Evolutionary conservation across 2,888 invertebrate species (phyloP), one percentile per base, ranked within the genome.

Genomic region (Plusia festucae): DNA sequence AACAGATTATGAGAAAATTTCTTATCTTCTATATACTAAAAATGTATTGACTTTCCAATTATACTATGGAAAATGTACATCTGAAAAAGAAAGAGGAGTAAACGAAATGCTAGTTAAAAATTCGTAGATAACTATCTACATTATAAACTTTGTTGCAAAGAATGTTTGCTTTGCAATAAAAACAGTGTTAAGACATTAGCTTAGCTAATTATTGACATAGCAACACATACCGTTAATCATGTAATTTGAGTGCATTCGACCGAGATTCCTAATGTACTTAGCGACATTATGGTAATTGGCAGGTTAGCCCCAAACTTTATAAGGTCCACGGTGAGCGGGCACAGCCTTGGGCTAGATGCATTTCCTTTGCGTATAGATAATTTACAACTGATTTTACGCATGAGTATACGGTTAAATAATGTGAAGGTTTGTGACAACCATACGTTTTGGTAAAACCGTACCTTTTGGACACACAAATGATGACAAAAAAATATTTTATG

Each of bases 341-440:
- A 5, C 16, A 68, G 55, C 80, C 80, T 81, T 81, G 81, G 61
- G 58, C 76, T 65, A 73, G 32, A 60, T 73, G 61, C 63, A 70
- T 73, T 74, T 73, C 73, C 78, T 70, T 66, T 65, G 70, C 61
- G 32, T 62, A 40, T 46, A 52, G 44, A 44, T 53, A 52, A 22
- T 51, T 49, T 46, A 64, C 46, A 15, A 54, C 16, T 30, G 40
- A 60, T 69, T 78, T 54, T 52, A 54, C 46, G 65, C 54, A 24
- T 73, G 62, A 58, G 46, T 52, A 54, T 27, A 27, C 9, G 18
- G 46, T 6, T 40, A 15, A 40, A 40, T 40, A n/a, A 40, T n/a
- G 6, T n/a, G 40, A 40, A 40, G 40, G 40, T n/a, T 40, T 5
- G 40, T n/a, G n/a, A 5, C 3, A 34, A 13, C 34, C 13, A n/a